Conservation (phyloP, 2,888 invertebrate species). For the Synergus laeviventris region DNA sequence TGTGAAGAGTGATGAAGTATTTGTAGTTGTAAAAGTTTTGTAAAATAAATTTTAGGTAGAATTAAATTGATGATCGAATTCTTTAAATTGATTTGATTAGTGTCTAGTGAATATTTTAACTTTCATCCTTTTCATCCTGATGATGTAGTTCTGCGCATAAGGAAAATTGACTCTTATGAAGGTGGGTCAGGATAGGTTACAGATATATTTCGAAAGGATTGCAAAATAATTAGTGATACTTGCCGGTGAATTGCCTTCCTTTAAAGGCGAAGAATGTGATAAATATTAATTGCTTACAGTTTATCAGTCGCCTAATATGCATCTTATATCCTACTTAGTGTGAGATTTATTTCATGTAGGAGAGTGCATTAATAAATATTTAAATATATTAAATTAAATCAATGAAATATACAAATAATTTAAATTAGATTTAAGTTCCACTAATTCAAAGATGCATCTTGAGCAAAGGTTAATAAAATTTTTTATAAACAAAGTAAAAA, state of each 20-base stretch:
- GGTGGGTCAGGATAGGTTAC: background rate
- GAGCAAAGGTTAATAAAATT: no score
- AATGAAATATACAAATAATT: no score
- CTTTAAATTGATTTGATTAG: background rate
- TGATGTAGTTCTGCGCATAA: no score
- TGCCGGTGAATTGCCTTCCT: background rate
- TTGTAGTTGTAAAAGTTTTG: background rate
- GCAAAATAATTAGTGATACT: conserved; percentile 44
- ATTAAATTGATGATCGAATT: no score
- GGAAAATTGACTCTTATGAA: background rate
- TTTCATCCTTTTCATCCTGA: no score
- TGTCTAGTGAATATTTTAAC: no score
- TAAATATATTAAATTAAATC: no score
- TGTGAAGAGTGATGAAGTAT: background rate
- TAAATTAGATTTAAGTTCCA: no score
- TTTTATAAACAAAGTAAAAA: background rate
- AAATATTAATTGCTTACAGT: conserved; percentile 24
- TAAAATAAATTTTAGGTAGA: background rate
- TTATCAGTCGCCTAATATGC: background rate
- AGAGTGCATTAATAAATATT: no score
- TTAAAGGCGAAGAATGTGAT: background rate
- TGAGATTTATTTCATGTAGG: background rate
- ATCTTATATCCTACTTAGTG: background rate
- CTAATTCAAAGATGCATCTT: no score
- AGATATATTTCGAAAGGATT: conserved; percentile 57